Conservation (phyloP, 2,113 vertebrate species). For the Redunca redunca region DNA sequence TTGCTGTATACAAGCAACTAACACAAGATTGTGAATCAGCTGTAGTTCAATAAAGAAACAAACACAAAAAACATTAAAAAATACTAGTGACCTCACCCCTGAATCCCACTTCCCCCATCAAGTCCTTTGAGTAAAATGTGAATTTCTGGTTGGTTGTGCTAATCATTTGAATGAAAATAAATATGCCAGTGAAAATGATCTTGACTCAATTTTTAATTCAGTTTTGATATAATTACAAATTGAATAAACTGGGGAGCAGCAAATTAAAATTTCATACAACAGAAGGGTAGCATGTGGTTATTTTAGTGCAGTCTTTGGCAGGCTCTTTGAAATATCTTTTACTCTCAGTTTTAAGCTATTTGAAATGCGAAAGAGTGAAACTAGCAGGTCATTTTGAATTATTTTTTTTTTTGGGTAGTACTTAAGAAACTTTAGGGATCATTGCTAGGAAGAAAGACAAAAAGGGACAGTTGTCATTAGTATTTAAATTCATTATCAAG, state of each 20-base stretch:
- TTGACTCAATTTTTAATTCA: not conserved
- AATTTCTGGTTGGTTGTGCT: not conserved
- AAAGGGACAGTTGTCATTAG: not conserved
- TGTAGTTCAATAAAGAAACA: not conserved
- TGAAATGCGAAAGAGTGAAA: not conserved
- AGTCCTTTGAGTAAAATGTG: not conserved
- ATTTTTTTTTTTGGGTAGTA: not conserved
- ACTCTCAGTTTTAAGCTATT: not conserved
- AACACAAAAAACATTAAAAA: not conserved
- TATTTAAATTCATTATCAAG: not conserved
- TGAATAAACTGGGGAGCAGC: not conserved
- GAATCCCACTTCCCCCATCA: accelerated
- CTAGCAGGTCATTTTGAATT: not conserved
- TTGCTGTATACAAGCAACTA: not conserved
- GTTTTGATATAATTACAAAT: not conserved
- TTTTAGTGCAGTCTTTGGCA: not conserved
- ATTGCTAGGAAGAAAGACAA: not conserved
- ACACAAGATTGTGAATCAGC: not conserved
- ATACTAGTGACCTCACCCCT: not conserved
- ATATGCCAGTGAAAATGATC: not conserved
- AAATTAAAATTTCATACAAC: not conserved
- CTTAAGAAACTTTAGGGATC: not conserved
- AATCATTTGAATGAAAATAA: not conserved
- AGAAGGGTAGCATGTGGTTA: not conserved
- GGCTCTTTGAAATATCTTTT: not conserved